A percentile compares a stretch with the other conserved stretches of the same genome.
These are phyloP conservation scores for Xiphydria camelus DNA, from an alignment of 2,888 invertebrate genomes.

Conservation along the genomic window DNA sequence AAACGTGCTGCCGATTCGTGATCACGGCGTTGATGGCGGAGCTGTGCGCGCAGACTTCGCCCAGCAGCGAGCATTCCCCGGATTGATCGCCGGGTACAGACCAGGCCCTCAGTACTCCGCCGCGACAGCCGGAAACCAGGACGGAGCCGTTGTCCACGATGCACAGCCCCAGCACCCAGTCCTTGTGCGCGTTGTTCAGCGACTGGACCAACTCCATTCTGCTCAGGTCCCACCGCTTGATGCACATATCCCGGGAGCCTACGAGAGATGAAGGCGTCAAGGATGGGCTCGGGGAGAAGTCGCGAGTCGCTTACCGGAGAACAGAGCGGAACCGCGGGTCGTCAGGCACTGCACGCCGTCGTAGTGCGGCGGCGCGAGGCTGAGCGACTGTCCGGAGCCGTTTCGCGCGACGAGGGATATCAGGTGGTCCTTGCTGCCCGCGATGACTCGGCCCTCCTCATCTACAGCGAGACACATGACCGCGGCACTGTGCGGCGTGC, in stretches of 20 bases:
- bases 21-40: slow-evolving; percentile 71
- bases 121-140: slow-evolving; percentile 76
- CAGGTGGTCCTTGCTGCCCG: slow-evolving; percentile 82
- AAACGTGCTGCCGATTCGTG: slow-evolving; percentile 68
- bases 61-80: slow-evolving; percentile 67
- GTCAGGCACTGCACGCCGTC: slow-evolving; percentile 85
- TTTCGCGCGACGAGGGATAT: slow-evolving; percentile 57
- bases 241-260: slow-evolving; percentile 80
- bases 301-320: slow-evolving; percentile 63
- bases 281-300: background rate
- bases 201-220: slow-evolving; percentile 66
- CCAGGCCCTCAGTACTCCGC: slow-evolving; percentile 78
- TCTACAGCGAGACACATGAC: slow-evolving; percentile 80
- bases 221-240: slow-evolving; percentile 80
- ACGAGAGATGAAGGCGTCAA: background rate
- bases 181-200: slow-evolving; percentile 83
- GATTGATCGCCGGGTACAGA: slow-evolving; percentile 59
- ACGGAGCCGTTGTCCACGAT: slow-evolving; percentile 61
- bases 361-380: slow-evolving; percentile 81
- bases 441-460: slow-evolving; percentile 70
- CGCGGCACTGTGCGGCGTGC: slow-evolving; percentile 80
- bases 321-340: slow-evolving; percentile 68
- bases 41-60: slow-evolving; percentile 70
- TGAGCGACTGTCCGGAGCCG: slow-evolving; percentile 59
- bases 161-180: slow-evolving; percentile 81